Evolutionary conservation across 1,140 invertebrate species (phyloP), one percentile per base, ranked within the genome.

Genomic region (Cyphomyrmex costatus): DNA sequence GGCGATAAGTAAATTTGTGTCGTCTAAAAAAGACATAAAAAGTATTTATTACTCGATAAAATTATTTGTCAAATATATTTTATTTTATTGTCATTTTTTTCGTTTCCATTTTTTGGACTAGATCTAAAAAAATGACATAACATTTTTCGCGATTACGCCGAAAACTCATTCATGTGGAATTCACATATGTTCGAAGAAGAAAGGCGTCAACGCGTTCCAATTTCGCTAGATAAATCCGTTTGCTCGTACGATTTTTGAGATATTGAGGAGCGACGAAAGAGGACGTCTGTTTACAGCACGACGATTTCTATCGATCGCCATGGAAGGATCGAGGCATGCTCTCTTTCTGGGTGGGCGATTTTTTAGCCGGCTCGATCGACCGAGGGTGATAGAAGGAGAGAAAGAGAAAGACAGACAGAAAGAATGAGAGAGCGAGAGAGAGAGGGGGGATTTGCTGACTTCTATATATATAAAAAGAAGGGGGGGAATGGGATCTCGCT

Each of bases 401-500:
- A 73, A 49, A 89, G 76, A 87, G 60, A 78, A 42, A 71, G 86
- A 91, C 21, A 19, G 4, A 46, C 3, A 60, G 56, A 60, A 89
- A 92, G 90, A 90, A 86, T n/a, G 82, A 66, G 49, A 87, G 56
- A 89, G 79, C 76, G 61, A 16, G 3, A 49, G 60, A 5, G 36
- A 53, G 21, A n/a, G 63, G 14, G 51, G 66, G 78, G 24, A 60
- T 36, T 65, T 0, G 79, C 65, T 68, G 42, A 66, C 79, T 84
- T 74, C 74, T 79, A 74, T 73, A 77, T 74, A 71, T 78, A 79
- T 86, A 89, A 71, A 85, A 82, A 90, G 70, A 91, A 91, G 90
- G 74, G 89, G 89, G 86, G 91, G 76, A 60, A 83, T 90, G 91
- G 90, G 89, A 88, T 89, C 79, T 89, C 74, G 88, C 92, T 92